phyloP scores from a whole-genome alignment of 2,797 vertebrate species.

The Fistularia tabacaria region DNA sequence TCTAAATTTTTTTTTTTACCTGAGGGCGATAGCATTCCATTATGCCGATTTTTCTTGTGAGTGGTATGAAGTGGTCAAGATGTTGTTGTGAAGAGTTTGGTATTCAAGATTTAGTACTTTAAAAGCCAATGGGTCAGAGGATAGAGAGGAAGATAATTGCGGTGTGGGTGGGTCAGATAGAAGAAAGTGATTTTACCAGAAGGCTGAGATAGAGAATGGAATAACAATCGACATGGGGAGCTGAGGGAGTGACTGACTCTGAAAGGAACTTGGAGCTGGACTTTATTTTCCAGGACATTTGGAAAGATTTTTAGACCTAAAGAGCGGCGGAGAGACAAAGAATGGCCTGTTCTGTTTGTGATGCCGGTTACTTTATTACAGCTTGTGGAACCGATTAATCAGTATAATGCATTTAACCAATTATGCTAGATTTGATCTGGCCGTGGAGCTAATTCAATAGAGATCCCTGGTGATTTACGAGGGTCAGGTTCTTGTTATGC shows the following conservation, averaged over 20 bases:
- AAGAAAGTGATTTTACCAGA: constrained; percentile 58
- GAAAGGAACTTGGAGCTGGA: constrained; percentile 19
- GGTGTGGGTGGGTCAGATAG: constrained; percentile 20
- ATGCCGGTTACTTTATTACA: constrained; percentile 62
- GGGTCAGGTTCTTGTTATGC: constrained; percentile 50
- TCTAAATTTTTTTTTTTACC: too few relatives aligned
- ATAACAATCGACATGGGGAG: constrained; percentile 44
- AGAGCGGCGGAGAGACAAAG: constrained; percentile 21
- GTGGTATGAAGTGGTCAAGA: constrained; percentile 5
- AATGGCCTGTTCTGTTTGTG: constrained; percentile 37
- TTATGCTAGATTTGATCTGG: constrained; percentile 72
- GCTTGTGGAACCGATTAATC: constrained; percentile 65
- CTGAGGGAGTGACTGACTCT: constrained; percentile 27
- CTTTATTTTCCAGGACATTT: constrained; percentile 50
- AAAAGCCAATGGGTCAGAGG: constrained; percentile 61
- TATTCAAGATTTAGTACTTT: constrained; percentile 43
- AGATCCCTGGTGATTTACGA: constrained; percentile 68
- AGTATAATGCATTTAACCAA: constrained; percentile 74
- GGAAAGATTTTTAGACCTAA: constrained; percentile 50
- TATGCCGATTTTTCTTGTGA: constrained; percentile 41
- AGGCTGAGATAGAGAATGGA: constrained; percentile 32
- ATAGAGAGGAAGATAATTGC: constrained; percentile 52
- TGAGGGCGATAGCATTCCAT: too few relatives aligned
- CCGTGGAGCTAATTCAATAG: constrained; percentile 67
- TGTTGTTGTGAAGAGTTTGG: background rate